Base-by-base conservation (phyloP, 2,113 vertebrate genomes). In the Chamaetylas fuelleborni region DNA sequence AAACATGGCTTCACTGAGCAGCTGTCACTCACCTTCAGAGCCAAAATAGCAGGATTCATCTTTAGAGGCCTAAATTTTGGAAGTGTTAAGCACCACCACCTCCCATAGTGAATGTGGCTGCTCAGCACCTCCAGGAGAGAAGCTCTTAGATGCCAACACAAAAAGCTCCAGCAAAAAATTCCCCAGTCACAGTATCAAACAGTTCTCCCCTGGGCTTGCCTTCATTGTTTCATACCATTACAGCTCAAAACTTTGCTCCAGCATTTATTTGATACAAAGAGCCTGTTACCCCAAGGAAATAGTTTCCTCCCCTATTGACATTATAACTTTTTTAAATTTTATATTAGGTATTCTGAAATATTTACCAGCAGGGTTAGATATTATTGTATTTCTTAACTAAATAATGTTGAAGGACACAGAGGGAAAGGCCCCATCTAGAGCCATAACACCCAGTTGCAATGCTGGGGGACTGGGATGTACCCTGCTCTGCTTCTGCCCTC, bases 291-390 rank as follows among this genome's bases (percentile, higher is more conserved):
- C 36, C 33, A 45, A 90, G 20, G 47, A 88, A 91, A 90, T 19
- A 14, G 74, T 58, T 92, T 90, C 45, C 45, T 69, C 60, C 19
- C 4, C 54, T 53, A 69, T 54, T 58, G 66, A 82, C 10, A 0
- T 79, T 95, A 92, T 80, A 57, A 61, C 28, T 95, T 91, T 57
- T 88, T 54, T 85, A 74, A 80, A 78, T 80, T 95, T 95, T 88
- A 43, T 80, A 66, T 65, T 70, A 65, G 34, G 6, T 51, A 88
- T 91, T 94, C 70, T 82, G 78, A 88, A 92, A 91, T 82, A 85
- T 76, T 95, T 93, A 88, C 77, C 42, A 70, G 28, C 20, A 48
- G 20, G 29, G 34, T 66, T 70, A 93, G 62, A 40, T 69, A 58
- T 65, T 57, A 61, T 9, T 81, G 43, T 42, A 19, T n/a, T 81